Conservation (phyloP, 2,113 vertebrate genomes). For the Hydrolagus affinis region DNA sequence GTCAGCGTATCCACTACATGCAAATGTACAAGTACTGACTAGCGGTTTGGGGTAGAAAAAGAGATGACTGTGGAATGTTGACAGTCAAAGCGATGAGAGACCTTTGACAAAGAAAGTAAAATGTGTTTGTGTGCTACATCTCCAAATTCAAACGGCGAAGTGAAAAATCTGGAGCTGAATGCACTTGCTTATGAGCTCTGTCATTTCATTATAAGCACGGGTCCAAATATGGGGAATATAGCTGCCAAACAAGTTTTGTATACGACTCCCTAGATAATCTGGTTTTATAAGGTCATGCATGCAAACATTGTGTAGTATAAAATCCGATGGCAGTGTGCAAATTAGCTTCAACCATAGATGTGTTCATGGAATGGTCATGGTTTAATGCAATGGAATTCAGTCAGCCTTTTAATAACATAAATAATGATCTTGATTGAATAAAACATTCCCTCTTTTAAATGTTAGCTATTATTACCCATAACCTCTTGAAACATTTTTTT, state of each 20-base stretch:
- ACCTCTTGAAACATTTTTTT: conserved; percentile 23
- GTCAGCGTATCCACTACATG: neutral
- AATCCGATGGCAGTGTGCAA: conserved; percentile 20
- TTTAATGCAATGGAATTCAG: conserved; percentile 27
- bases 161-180: conserved; percentile 18
- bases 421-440: conserved; percentile 32
- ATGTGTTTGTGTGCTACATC: neutral
- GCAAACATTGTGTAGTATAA: conserved; percentile 20
- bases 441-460: conserved; percentile 31
- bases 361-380: conserved; percentile 22
- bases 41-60: neutral
- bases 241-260: conserved; percentile 14
- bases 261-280: conserved; percentile 25
- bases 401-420: conserved; percentile 31
- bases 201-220: conserved; percentile 19
- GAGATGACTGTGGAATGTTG: neutral
- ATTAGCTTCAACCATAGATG: conserved; percentile 25
- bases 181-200: conserved; percentile 16
- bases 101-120: conserved; percentile 12
- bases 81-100: neutral
- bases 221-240: conserved; percentile 12
- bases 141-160: neutral
- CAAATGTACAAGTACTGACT: neutral
- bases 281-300: conserved; percentile 30
- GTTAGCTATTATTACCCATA: conserved; percentile 19